A percentile compares a stretch with the other conserved stretches of the same genome.
These are phyloP conservation scores for Linepithema humile DNA, from an alignment of 1,140 invertebrate genomes.

Conservation along the genomic window DNA sequence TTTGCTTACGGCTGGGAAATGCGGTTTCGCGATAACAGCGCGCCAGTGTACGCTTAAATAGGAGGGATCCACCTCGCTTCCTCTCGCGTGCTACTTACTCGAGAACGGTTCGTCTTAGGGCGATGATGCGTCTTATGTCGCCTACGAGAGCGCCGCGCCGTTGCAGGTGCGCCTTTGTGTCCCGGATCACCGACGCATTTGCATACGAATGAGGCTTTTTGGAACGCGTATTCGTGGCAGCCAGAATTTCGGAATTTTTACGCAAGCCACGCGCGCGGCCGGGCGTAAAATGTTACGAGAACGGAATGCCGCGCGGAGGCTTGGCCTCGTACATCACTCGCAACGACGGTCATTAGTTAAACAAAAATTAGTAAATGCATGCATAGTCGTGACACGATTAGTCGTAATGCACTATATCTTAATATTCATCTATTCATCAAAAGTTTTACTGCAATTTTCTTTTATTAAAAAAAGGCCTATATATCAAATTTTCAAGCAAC, in stretches of 20 bases:
- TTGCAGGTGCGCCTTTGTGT: constrained; percentile 54
- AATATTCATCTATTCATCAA: neutral
- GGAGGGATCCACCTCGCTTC: constrained; percentile 22
- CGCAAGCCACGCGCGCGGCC: neutral
- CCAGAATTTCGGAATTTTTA: constrained; percentile 35
- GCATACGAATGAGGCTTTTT: constrained; percentile 57
- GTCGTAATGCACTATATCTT: neutral
- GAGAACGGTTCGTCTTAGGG: constrained; percentile 15
- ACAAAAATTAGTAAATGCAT: too few species aligned
- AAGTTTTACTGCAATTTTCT: neutral
- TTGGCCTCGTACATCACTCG: neutral
- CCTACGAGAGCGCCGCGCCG: neutral
- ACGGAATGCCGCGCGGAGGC: neutral
- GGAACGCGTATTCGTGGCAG: neutral
- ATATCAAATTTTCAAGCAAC: neutral
- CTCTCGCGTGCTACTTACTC: constrained; percentile 11
- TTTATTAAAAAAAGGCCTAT: neutral
- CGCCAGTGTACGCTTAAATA: constrained; percentile 56
- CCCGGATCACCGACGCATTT: constrained; percentile 21
- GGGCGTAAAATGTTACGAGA: neutral
- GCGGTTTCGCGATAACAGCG: constrained; percentile 52
- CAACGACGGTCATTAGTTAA: neutral
- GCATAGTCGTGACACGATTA: neutral
- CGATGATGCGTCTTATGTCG: constrained; percentile 44
- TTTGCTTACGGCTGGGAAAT: constrained; percentile 59